A percentile compares a stretch with the other conserved stretches of the same genome.
phyloP scores from a whole-genome alignment of 2,888 invertebrate species.

The Metalampra italica region DNA sequence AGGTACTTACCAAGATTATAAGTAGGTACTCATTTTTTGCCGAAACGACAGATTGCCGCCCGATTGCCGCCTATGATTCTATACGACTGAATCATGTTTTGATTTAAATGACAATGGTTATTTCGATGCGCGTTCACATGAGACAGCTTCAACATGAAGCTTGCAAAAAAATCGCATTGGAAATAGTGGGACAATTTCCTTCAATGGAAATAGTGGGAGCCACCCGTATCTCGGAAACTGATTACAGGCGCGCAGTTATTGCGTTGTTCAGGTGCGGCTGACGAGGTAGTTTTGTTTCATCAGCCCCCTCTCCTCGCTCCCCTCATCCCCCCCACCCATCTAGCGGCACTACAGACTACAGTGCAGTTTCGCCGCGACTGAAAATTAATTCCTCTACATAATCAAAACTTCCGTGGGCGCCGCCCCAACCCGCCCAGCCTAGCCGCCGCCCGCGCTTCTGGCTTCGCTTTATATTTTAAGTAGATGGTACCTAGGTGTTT shows the following conservation, averaged over 20 bases:
- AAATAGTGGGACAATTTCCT: no score
- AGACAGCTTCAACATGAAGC: no score
- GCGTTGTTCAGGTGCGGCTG: conserved; percentile 67
- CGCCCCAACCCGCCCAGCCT: conserved; percentile 25
- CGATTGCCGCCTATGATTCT: no score
- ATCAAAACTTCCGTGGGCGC: conserved; percentile 70
- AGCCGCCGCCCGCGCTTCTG: conserved; percentile 31
- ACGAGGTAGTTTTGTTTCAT: conserved; percentile 63
- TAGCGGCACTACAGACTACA: conserved; percentile 37
- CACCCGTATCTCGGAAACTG: conserved; percentile 45
- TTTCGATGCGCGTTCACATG: no score
- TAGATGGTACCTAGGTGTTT: no score
- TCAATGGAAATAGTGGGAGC: no score
- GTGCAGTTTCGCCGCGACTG: conserved; percentile 72
- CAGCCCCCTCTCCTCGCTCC: conserved; percentile 25
- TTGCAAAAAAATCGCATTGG: no score
- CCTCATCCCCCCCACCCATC: conserved; percentile 15
- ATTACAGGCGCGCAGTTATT: conserved; percentile 54
- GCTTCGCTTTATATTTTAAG: conserved; percentile 45
- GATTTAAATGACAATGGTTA: no score
- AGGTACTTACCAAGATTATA: no score
- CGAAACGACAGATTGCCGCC: no score
- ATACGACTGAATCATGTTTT: no score
- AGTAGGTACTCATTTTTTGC: no score
- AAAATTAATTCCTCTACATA: conserved; percentile 79